Percentiles rank a stretch among this genome's conserved stretches.
Evolutionary conservation across 2,113 vertebrate genomes (phyloP).

Genomic region (Gymnarchus niloticus): DNA sequence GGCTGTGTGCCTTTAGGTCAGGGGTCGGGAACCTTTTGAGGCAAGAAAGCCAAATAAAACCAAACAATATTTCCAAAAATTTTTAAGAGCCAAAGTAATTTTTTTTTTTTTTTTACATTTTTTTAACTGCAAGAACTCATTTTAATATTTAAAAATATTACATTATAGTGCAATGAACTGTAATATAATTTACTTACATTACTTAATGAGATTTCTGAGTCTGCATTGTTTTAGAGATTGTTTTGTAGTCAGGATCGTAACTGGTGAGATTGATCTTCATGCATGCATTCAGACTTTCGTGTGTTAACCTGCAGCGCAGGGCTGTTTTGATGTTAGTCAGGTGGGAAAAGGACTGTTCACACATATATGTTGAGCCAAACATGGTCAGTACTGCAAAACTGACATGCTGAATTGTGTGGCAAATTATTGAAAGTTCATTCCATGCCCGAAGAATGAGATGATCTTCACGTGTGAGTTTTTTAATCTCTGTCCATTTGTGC

Average conservation of each 20-base stretch:
- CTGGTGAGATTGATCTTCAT: slow-evolving; percentile 36
- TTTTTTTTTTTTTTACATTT: background rate
- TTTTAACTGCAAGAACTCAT: background rate
- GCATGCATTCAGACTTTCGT: slow-evolving; percentile 34
- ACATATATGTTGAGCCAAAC: slow-evolving; percentile 38
- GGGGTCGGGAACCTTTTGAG: slow-evolving; percentile 24
- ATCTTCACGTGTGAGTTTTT: slow-evolving; percentile 31
- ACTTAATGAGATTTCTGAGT: slow-evolving; percentile 37
- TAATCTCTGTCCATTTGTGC: slow-evolving; percentile 35
- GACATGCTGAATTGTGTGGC: slow-evolving; percentile 32
- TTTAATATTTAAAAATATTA: background rate
- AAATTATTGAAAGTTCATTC: slow-evolving; percentile 34
- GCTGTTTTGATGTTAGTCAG: slow-evolving; percentile 35
- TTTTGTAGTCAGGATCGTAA: slow-evolving; percentile 32
- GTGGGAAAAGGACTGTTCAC: slow-evolving; percentile 40
- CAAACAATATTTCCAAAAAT: slow-evolving; percentile 8
- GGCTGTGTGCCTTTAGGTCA: slow-evolving; percentile 19
- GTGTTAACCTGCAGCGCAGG: slow-evolving; percentile 30
- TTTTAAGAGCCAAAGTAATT: background rate
- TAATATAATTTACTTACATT: background rate
- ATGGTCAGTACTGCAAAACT: slow-evolving; percentile 36
- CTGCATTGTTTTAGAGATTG: slow-evolving; percentile 35
- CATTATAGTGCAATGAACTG: background rate
- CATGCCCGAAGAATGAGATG: slow-evolving; percentile 34
- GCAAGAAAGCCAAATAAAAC: slow-evolving; percentile 7